Evolutionary conservation across 2,888 invertebrate genomes (phyloP), one percentile per base, ranked within the genome.

Genomic region (Eurois occulta): DNA sequence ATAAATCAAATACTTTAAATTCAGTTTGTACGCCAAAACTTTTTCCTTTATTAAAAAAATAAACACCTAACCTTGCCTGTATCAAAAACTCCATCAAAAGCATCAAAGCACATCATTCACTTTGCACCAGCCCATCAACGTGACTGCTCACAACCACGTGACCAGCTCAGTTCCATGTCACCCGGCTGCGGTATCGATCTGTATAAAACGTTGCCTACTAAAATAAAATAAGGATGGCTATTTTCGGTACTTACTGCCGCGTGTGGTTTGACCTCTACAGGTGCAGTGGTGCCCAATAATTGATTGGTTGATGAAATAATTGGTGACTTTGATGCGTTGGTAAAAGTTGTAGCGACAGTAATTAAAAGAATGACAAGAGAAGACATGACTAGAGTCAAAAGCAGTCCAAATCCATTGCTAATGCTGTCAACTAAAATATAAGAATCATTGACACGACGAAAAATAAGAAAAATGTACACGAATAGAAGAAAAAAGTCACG

Each of bases 181-280:
- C 62, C 82, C 64, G 72, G 41, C 55, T 77, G 71, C 32, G 55
- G n/a, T 72, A 86, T 83, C 62, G 83, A 82, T 77, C 86, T 48
- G n/a, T 43, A 21, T 38, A n/a, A 68, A 32, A 41, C 21, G 35
- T 38, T 28, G 64, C 43, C n/a, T n/a, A 16, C 66, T 67, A 18
- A 69, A 81, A 62, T 67, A 18, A 69, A 81, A 62, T 69, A 62
- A 64, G 28, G 16, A 16, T 7, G 32, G 75, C 71, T 86, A 82
- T 81, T 81, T 81, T 16, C 11, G 65, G 16, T 16, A 43, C 16
- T 6, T 16, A 43, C 16, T 6, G 13, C 38, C 52, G 38, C 52
- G 78, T 83, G 43, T n/a, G n/a, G 21, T 48, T 38, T 32, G n/a
- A 77, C 32, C 66, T 62, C 52, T 18, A 32, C 35, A 13, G 41